phyloP scores from a whole-genome alignment of 2,797 vertebrate genomes.

The Valencia hispanica region DNA sequence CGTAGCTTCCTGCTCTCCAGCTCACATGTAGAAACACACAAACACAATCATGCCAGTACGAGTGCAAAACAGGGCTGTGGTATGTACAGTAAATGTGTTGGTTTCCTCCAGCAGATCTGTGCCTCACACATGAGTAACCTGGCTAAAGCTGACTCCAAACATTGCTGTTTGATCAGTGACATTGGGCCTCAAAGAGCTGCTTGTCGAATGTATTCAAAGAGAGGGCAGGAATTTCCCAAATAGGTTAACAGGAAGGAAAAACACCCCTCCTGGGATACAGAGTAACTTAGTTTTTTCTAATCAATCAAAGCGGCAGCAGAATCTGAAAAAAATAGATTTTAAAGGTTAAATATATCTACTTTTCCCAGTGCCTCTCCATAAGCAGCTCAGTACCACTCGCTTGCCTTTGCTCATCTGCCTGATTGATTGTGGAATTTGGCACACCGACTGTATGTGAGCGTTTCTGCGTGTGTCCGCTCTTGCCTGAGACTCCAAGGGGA shows the following conservation, averaged over 20 bases:
- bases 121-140: conserved; percentile 62
- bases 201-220: conserved; percentile 72
- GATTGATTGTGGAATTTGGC: conserved; percentile 74
- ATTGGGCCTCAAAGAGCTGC: conserved; percentile 66
- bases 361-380: conserved; percentile 14
- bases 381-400: conserved; percentile 50
- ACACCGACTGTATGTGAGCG: conserved; percentile 44
- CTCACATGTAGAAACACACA: conserved; percentile 25
- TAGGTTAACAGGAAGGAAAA: conserved; percentile 44
- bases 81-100: conserved; percentile 60
- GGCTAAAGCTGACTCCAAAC: conserved; percentile 61
- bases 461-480: conserved; percentile 60
- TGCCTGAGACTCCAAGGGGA: conserved; percentile 55
- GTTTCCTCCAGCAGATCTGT: conserved; percentile 54
- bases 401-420: conserved; percentile 66
- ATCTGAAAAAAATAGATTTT: not conserved
- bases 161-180: conserved; percentile 71
- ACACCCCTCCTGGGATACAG: conserved; percentile 52
- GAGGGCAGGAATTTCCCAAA: conserved; percentile 66
- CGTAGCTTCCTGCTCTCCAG: not conserved
- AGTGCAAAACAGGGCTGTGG: conserved; percentile 42
- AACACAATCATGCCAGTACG: conserved; percentile 29
- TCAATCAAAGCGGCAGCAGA: not conserved
- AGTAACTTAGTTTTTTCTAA: conserved; percentile 43
- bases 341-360: conserved; percentile 23